A percentile compares a stretch with the other conserved stretches of the same genome.
phyloP scores from a whole-genome alignment of 2,113 vertebrate genomes.

The Stercorarius parasiticus region DNA sequence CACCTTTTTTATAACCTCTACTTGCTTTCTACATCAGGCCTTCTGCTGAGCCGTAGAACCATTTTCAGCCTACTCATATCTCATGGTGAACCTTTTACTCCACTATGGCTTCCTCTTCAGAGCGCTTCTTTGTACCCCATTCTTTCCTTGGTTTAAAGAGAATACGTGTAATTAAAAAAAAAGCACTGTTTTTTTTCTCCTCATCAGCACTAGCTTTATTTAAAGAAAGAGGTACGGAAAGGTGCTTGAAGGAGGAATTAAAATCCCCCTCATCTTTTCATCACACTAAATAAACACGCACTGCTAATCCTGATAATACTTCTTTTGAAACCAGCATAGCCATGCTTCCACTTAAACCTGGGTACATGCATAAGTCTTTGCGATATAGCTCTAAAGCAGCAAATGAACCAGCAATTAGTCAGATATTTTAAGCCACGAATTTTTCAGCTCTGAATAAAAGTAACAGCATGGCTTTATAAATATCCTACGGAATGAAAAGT shows the following conservation, averaged over 20 bases:
- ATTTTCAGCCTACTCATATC: background rate
- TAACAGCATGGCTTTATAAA: background rate
- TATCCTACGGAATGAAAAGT: background rate
- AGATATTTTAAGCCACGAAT: background rate
- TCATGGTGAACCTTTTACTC: background rate
- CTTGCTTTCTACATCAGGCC: background rate
- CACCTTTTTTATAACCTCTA: background rate
- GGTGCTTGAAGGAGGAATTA: background rate
- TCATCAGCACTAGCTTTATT: background rate
- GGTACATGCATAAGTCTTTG: background rate
- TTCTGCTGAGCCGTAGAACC: background rate
- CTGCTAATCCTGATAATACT: background rate
- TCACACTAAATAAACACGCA: background rate
- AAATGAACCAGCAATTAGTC: background rate
- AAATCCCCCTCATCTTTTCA: background rate
- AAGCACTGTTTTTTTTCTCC: rapidly evolving
- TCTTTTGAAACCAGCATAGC: background rate
- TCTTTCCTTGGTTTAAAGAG: background rate
- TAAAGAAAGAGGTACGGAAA: background rate
- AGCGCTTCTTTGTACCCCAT: background rate
- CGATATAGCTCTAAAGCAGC: background rate
- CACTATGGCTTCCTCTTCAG: background rate
- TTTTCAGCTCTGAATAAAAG: background rate
- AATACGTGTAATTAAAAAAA: background rate
- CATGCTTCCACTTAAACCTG: background rate